Evolutionary conservation across 2,113 vertebrate genomes (phyloP).

Genomic region (Terrapene triunguis): DNA sequence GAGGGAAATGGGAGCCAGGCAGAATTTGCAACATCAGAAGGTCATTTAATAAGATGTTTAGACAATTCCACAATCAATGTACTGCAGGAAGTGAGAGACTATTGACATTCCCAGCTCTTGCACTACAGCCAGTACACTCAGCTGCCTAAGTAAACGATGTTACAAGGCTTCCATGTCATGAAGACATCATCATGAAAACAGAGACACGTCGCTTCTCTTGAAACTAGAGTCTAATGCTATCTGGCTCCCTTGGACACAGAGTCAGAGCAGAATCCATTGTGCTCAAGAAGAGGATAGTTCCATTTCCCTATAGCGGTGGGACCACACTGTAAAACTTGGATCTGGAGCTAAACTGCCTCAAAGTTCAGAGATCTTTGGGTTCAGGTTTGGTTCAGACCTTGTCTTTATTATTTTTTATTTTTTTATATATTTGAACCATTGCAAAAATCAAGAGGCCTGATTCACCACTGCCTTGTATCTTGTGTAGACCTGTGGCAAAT

Average conservation of each 20-base stretch:
- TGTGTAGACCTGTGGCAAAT: background rate
- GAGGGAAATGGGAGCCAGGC: background rate
- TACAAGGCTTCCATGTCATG: background rate
- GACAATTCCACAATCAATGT: fast-evolving
- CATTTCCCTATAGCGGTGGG: background rate
- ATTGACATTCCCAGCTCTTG: background rate
- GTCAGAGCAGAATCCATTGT: no score
- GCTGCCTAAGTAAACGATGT: background rate
- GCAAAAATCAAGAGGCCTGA: background rate
- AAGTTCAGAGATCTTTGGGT: fast-evolving
- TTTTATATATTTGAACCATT: background rate
- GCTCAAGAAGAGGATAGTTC: background rate
- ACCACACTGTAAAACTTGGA: no score
- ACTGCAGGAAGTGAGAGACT: background rate
- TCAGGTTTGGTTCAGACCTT: background rate
- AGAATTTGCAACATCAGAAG: background rate
- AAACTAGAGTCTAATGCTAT: background rate
- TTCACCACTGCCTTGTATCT: background rate
- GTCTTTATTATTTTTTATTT: background rate
- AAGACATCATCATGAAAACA: background rate
- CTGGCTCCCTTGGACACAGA: background rate
- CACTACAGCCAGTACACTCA: background rate
- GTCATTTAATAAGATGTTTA: no score
- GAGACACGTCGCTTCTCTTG: background rate
- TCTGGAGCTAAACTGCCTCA: background rate